Evolutionary conservation across 2,888 invertebrate species (phyloP), one percentile per base, ranked within the genome.

Genomic region (Julus scandinavius): DNA sequence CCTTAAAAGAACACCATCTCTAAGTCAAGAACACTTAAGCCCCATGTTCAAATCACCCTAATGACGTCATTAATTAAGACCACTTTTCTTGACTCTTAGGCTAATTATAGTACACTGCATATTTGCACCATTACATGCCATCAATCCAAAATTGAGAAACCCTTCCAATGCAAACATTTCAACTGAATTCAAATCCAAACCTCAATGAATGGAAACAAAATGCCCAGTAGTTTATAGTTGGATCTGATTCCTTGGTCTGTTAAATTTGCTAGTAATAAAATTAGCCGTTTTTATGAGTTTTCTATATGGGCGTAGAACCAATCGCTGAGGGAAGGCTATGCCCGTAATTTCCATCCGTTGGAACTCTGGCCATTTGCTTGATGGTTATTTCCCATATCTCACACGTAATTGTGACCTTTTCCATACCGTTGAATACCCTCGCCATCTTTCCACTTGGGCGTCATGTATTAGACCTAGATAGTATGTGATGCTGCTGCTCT

Each of bases 381-480:
- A 80, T 80, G 80, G 80, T 80, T 80, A 80, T 38, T 72, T 72
- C 29, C n/a, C 29, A 13, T 29, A 29, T 40, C 80, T 80, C 80
- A 15, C 80, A 80, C 80, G 38, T 80, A 11, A 80, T 38, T 80
- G 80, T 80, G 80, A 80, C 38, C 80, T 80, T 63, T 80, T 80
- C 80, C 80, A 80, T 38, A 15, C 29, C 29, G 15, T n/a, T 5
- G 58, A 63, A n/a, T 63, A n/a, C 29, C n/a, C 3, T 6, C 72
- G 29, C 80, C 80, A 80, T 80, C 38, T 80, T 15, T 3, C 13
- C 45, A 5, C 11, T 4, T 80, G 80, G 80, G 80, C 38, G 80
- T 38, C 38, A 38, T 11, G 80, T 80, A 11, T 80, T 80, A 38
- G 80, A 38, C 80, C 29, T 29, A 2, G 63, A 15, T 54, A n/a